phyloP scores from a whole-genome alignment of 2,113 vertebrate genomes.

The Paradoxurus hermaphroditus region DNA sequence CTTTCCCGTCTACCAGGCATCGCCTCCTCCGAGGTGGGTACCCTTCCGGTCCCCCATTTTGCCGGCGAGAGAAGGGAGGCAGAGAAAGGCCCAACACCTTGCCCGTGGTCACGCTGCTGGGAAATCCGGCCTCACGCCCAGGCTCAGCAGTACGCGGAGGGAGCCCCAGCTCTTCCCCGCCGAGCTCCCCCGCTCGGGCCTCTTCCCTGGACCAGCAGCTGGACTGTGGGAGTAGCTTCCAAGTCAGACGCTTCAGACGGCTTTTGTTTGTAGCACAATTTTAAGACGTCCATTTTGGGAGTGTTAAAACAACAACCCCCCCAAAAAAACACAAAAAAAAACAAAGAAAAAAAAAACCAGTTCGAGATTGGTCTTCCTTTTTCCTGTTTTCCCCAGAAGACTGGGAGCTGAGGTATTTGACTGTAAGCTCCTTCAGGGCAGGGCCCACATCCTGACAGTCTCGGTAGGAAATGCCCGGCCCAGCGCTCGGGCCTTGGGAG shows the following conservation, averaged over 20 bases:
- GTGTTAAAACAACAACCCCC: not conserved
- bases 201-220: not conserved
- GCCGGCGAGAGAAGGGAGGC: not conserved
- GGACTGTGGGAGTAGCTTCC: not conserved
- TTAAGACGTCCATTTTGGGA: not conserved
- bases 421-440: not conserved
- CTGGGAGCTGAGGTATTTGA: not conserved
- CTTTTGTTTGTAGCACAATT: not conserved
- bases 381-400: not conserved
- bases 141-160: not conserved
- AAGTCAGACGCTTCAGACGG: not conserved
- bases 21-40: not conserved
- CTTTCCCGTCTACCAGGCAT: not conserved
- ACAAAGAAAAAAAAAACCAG: not conserved
- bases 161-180: not conserved
- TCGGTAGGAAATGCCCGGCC: not conserved
- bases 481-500: fast-evolving
- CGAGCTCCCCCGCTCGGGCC: no score
- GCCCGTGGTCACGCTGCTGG: no score
- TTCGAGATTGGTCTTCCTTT: not conserved
- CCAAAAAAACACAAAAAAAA: not conserved
- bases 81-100: not conserved
- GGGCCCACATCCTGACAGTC: not conserved
- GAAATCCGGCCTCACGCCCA: not conserved
- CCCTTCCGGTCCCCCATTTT: not conserved